Evolutionary conservation across 2,797 vertebrate genomes (phyloP), one percentile per base, ranked within the genome.

Genomic region (Myoxocephalus aenaeus): DNA sequence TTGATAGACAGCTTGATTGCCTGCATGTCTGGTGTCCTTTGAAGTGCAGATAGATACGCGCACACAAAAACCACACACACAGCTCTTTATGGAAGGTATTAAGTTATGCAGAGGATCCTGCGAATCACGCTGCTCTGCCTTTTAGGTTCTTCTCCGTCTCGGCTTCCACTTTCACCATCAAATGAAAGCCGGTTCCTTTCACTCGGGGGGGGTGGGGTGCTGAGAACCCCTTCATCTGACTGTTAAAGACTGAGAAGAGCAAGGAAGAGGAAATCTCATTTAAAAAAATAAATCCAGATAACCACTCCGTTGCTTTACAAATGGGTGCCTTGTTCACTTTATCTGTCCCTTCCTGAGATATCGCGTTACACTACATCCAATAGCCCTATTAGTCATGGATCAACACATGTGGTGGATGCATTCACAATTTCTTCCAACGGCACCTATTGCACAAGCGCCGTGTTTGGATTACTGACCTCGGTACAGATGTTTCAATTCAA

Each of bases 381-480:
- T 91, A 86, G 86, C 79, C 87, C 76, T 78, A 88, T 95, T 95
- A 92, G 94, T 94, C 94, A 95, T 84, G 93, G 89, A 81, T 77
- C 86, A 79, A 89, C 88, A 91, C 93, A 93, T 94, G 92, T 92
- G 92, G 86, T 92, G 84, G 90, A 93, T 91, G 71, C 86, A 89
- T 92, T 93, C 79, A 81, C 84, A 76, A 44, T 62, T 79, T 89
- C 59, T 69, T 82, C 63, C 18, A 18, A 51, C 59, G 63, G 83
- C 75, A 56, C 65, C 57, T 68, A 81, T 88, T 73, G 84, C 86
- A 73, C 62, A 76, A 79, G 71, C 17, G 64, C 71, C 70, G 64
- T 84, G 81, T 90, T 79, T 90, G 77, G 81, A 86, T 90, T 85
- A 87, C 82, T 63, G 64, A 73, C 40, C 64, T 74, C 0, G 6